Conservation (phyloP, 2,888 invertebrate genomes). For the Aspidiotus destructor region DNA sequence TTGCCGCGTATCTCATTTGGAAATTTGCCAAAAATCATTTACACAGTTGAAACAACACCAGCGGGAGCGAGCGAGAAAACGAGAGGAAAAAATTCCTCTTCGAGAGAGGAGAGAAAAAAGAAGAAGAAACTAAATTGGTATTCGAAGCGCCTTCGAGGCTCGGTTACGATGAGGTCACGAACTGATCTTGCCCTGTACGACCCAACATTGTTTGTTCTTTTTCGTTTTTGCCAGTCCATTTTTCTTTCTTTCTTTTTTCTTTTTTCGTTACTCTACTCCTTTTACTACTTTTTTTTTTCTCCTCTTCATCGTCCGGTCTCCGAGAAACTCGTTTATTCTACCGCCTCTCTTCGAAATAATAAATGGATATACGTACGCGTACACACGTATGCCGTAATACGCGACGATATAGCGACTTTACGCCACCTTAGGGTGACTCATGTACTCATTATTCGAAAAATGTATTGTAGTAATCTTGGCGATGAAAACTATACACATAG, state of each 20-base stretch:
- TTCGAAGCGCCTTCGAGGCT: conserved; percentile 4
- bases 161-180: conserved; percentile 2
- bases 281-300: no score
- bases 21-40: conserved; percentile 11
- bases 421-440: no score
- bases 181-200: conserved; percentile 2
- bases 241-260: background rate
- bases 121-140: conserved; percentile 4
- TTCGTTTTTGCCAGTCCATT: background rate
- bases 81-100: background rate
- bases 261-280: background rate
- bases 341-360: no score
- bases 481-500: no score
- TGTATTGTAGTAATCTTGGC: no score
- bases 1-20: conserved; percentile 8
- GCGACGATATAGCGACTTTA: no score
- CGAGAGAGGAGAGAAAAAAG: background rate
- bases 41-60: background rate
- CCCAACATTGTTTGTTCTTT: conserved; percentile 4
- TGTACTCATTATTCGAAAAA: no score
- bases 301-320: no score
- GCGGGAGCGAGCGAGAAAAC: background rate
- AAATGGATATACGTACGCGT: no score
- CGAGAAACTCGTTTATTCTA: no score
- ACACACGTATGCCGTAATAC: no score